Evolutionary conservation across 2,113 vertebrate species (phyloP), one percentile per base, ranked within the genome.

Genomic region (Elgaria multicarinata): DNA sequence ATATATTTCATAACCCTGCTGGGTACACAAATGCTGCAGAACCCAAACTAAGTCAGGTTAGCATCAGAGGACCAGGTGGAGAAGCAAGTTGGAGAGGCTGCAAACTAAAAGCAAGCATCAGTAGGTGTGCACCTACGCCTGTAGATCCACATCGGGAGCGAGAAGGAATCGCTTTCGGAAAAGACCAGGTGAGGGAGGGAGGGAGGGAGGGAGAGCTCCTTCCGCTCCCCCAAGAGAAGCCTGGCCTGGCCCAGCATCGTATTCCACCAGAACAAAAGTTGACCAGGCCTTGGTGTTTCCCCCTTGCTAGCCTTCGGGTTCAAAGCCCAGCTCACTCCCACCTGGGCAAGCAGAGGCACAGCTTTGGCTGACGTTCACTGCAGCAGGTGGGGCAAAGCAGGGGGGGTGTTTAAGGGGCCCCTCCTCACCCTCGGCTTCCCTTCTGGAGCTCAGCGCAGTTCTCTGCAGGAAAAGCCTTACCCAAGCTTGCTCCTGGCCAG

Each of bases 381-480:
- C 0, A 8, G 24, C 28, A 24, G 76, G 76, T 16, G 26, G 33
- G 6, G 28, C 46, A 50, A 31, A 79, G 77, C 46, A 6, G 0
- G 8, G 46, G 76, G 20, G 44, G 4, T 9, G 44, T 28, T 22
- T 7, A 12, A 3, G 53, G 4, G 46, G 14, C 83, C 42, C 58
- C 1, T 28, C 53, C 71, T 44, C 0, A 0, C 31, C 39, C 31
- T 33, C 46, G n/a, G n/a, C n/a, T 84, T 62, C 50, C 8, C 53
- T 36, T 2, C 6, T 44, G 79, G 87, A 53, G 58, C 42, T 86
- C 8, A 42, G 69, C 42, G 90, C 58, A 14, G 0, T 20, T 76
- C 91, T 82, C 5, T 64, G 1, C 80, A 85, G 90, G 88, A 90
- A 92, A 64, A 92, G 75, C 76, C 18, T 87, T 83, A 62, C 62